Percentiles rank a stretch among this genome's conserved stretches.
Conservation (phyloP, 2,888 invertebrate species). For the Agrenia bidenticulata region DNA sequence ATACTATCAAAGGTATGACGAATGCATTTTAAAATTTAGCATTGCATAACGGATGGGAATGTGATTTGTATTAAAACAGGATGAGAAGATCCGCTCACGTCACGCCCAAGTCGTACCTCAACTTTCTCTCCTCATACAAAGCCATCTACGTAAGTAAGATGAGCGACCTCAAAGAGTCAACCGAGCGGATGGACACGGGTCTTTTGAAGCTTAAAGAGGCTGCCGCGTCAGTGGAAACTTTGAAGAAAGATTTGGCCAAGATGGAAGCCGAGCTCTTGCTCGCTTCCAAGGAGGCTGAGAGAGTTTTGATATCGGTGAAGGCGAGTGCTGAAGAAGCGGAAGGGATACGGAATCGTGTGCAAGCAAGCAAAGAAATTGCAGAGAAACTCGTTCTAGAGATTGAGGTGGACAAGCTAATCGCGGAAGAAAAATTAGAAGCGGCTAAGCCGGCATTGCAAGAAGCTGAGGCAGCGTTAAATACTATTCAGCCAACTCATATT, state of each 20-base stretch:
- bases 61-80: constrained; percentile 56
- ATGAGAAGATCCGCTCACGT: constrained; percentile 93
- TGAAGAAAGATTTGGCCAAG: constrained; percentile 86
- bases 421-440: constrained; percentile 89
- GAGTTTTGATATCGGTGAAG: constrained; percentile 84
- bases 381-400: constrained; percentile 64
- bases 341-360: constrained; percentile 74
- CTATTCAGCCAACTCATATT: constrained; percentile 95
- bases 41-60: background rate
- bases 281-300: constrained; percentile 88
- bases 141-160: constrained; percentile 87
- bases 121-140: constrained; percentile 93
- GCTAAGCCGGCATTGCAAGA: constrained; percentile 94
- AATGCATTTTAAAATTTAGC: background rate
- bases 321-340: constrained; percentile 93
- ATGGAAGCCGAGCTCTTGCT: constrained; percentile 93
- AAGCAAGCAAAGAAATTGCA: constrained; percentile 93
- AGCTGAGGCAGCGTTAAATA: constrained; percentile 91
- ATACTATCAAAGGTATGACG: constrained; percentile 77
- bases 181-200: constrained; percentile 91
- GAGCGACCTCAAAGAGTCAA: constrained; percentile 84
- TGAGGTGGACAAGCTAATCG: constrained; percentile 84
- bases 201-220: constrained; percentile 93
- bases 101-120: constrained; percentile 94
- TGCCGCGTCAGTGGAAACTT: constrained; percentile 84